Conservation (phyloP, 2,113 vertebrate species). For the Eublepharis macularius region DNA sequence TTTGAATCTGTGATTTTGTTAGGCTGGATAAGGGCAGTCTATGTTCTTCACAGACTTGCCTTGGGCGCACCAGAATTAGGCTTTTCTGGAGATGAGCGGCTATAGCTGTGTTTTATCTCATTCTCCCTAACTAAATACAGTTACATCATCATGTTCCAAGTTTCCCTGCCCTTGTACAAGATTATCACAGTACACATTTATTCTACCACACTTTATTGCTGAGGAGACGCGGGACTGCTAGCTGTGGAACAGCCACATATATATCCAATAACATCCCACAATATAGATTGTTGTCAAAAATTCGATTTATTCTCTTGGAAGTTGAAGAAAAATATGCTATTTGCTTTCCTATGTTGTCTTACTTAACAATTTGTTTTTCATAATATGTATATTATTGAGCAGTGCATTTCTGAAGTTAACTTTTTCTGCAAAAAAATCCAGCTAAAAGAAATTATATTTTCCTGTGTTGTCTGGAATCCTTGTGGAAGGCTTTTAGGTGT, state of each 20-base stretch:
- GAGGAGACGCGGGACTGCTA: not conserved
- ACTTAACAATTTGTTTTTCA: not conserved
- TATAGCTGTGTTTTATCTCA: not conserved
- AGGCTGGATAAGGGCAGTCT: not conserved
- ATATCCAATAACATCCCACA: not conserved
- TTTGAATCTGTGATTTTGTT: not conserved
- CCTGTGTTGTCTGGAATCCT: conserved; percentile 11
- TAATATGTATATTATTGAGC: not conserved
- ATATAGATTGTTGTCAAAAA: not conserved
- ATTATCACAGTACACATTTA: not conserved
- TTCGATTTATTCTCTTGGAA: not conserved
- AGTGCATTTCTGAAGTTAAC: not conserved
- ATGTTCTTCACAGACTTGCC: not conserved
- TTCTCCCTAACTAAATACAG: not conserved
- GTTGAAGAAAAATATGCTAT: not conserved
- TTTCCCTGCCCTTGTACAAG: not conserved
- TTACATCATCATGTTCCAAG: not conserved
- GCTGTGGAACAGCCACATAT: not conserved
- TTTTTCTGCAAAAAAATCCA: conserved; percentile 7
- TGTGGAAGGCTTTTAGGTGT: not conserved
- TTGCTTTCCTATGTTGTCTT: not conserved
- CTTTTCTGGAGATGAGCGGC: not conserved
- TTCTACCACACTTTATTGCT: not conserved
- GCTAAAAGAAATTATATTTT: conserved; percentile 17
- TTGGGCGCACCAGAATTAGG: not conserved